Percentiles rank a stretch among this genome's conserved stretches.
These are phyloP conservation scores for Rhogogaster chlorosoma DNA, from an alignment of 2,888 invertebrate species.

Conservation along the genomic window DNA sequence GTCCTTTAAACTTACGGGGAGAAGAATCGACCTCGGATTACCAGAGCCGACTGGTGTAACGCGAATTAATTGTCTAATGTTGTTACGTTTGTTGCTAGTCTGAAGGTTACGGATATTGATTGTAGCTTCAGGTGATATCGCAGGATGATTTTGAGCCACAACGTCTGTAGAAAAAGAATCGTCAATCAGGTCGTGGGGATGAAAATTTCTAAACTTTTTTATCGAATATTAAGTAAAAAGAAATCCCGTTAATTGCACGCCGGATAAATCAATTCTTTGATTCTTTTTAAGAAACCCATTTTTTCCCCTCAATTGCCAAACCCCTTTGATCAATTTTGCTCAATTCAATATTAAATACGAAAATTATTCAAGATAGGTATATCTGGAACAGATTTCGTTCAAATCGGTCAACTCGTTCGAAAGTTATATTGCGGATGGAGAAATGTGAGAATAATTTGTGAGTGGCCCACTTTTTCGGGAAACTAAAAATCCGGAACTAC, in stretches of 20 bases:
- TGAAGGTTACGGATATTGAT: constrained; percentile 68
- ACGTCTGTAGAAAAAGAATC: constrained; percentile 59
- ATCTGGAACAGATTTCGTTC: neutral
- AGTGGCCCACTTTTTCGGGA: neutral
- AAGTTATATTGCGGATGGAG: neutral
- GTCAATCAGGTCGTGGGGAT: neutral
- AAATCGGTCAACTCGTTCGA: neutral
- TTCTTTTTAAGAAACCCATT: neutral
- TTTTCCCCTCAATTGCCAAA: neutral
- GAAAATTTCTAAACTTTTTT: neutral
- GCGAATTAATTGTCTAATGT: constrained; percentile 72
- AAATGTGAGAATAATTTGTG: neutral
- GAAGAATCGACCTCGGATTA: constrained; percentile 83
- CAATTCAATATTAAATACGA: neutral
- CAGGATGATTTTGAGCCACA: constrained; percentile 60
- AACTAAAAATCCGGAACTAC: neutral
- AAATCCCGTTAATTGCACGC: no score
- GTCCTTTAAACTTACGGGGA: constrained; percentile 85
- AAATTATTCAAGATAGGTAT: neutral
- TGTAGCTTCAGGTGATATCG: constrained; percentile 61
- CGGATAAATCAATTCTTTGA: no score
- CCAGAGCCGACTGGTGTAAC: constrained; percentile 75
- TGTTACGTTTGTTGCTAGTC: constrained; percentile 66
- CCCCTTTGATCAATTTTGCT: neutral
- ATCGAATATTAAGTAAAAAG: neutral